phyloP scores from a whole-genome alignment of 1,140 invertebrate species.

The Ooceraea biroi region DNA sequence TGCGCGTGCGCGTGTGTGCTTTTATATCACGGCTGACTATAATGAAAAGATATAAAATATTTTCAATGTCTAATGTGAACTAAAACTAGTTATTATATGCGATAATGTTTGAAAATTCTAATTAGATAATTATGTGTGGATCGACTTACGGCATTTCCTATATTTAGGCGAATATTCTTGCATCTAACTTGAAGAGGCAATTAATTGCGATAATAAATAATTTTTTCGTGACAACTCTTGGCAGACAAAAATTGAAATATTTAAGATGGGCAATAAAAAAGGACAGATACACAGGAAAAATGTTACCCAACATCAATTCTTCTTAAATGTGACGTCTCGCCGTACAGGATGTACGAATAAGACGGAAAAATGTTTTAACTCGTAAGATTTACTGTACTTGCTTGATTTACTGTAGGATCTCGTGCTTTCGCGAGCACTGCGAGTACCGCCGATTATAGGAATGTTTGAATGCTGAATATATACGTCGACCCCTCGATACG shows the following conservation, averaged over 20 bases:
- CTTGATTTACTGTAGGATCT: conserved; percentile 20
- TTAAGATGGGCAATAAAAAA: too few species aligned
- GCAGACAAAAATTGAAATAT: not conserved
- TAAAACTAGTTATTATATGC: too few species aligned
- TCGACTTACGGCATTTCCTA: not conserved
- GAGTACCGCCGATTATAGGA: conserved; percentile 10
- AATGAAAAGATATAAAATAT: too few species aligned
- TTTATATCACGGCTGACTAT: too few species aligned
- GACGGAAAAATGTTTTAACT: conserved; percentile 6
- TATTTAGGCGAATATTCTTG: not conserved
- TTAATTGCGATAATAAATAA: not conserved
- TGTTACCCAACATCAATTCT: not conserved
- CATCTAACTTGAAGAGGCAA: not conserved
- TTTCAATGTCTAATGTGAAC: too few species aligned
- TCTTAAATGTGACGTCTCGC: not conserved
- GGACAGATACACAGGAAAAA: too few species aligned
- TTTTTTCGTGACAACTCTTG: not conserved
- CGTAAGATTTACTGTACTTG: not conserved
- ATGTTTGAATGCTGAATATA: conserved; percentile 1
- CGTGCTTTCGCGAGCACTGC: conserved; percentile 8
- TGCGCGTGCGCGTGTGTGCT: not conserved
- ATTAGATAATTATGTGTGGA: not conserved
- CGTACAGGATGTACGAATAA: conserved; percentile 2
- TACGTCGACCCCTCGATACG: not conserved
- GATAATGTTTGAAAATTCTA: not conserved